phyloP scores from a whole-genome alignment of 1,140 invertebrate genomes.

The Holotrichia oblita region DNA sequence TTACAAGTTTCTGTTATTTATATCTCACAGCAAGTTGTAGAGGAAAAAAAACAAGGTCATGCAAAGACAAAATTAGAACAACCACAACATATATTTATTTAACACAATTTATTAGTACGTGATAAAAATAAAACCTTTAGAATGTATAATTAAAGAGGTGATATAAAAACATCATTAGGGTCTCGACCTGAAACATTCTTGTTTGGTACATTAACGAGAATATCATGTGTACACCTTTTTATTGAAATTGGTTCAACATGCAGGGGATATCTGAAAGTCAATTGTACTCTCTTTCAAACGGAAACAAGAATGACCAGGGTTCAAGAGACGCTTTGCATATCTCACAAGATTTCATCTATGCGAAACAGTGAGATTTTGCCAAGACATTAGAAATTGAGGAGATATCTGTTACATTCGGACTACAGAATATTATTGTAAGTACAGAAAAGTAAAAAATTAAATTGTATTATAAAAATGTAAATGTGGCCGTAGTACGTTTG shows the following conservation, averaged over 20 bases:
- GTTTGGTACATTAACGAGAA: slow-evolving; percentile 8
- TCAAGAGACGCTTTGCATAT: slow-evolving; percentile 41
- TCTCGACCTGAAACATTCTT: slow-evolving; percentile 46
- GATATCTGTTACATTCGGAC: slow-evolving; percentile 26
- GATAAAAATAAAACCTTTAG: slow-evolving; percentile 46
- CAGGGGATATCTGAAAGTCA: not conserved
- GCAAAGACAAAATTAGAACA: slow-evolving; percentile 38
- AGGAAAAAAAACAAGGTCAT: slow-evolving; percentile 7
- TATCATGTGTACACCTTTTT: not conserved
- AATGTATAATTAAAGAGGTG: slow-evolving; percentile 40
- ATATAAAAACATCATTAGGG: slow-evolving; percentile 42
- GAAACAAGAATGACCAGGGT: slow-evolving; percentile 45
- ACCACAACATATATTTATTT: slow-evolving; percentile 41
- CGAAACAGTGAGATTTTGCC: slow-evolving; percentile 44
- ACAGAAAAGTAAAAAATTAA: slow-evolving; percentile 41
- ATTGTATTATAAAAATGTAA: slow-evolving; percentile 43
- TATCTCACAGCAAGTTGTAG: not conserved
- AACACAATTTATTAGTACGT: slow-evolving; percentile 48
- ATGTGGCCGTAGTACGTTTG: slow-evolving; percentile 13
- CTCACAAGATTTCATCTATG: slow-evolving; percentile 44
- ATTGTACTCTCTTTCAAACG: not conserved
- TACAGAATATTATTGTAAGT: slow-evolving; percentile 43
- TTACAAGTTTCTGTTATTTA: too few relatives aligned
- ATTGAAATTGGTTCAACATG: not conserved
- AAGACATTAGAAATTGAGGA: not conserved